Base-by-base conservation (phyloP, 2,797 vertebrate species). In the Poliocrania exsul region DNA sequence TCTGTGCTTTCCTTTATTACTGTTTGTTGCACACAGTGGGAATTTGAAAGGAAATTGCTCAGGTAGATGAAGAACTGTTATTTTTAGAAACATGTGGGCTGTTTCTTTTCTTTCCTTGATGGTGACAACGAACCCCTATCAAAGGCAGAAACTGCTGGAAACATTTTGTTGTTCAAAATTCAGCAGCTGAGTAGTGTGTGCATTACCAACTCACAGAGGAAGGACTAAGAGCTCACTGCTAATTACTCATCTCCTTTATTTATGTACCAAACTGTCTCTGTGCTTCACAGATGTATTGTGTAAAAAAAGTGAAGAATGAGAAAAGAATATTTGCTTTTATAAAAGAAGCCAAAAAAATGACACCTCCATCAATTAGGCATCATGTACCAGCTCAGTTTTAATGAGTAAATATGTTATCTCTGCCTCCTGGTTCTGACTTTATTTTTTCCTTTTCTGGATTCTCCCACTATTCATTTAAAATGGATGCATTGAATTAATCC, bases 201-300 rank as follows among this genome's bases (percentile, higher is more conserved):
- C 58, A 16, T 93, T 86, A 69, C 26, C 72, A 26, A 3, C n/a
- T 57, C 72, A 86, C 38, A 49, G 77, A 72, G n/a, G n/a, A 78
- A 58, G 49, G 69, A 11, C 21, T 4, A 20, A 60, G 14, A n/a
- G 35, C 60, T 80, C 62, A 3, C 38, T 88, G 53, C 62, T 95
- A 95, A 94, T 94, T 93, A 83, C 56, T 83, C 54, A 79, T 86
- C 77, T 61, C 35, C 69, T 96, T 91, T 62, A 87, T 86, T 88
- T 85, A 29, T 42, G 1, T 11, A 23, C 72, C 70, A 90, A 57
- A 69, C 64, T 74, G 49, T 13, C 42, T 24, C 37, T 42, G 11
- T 23, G n/a, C 42, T 86, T 83, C 50, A n/a, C 38, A 72, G 53
- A 49, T 35, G 12, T 23, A 9, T 40, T 26, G 38, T 25, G 28